Percentiles rank a stretch among this genome's conserved stretches.
Conservation (phyloP, 2,113 vertebrate genomes). For the Gopherus flavomarginatus region DNA sequence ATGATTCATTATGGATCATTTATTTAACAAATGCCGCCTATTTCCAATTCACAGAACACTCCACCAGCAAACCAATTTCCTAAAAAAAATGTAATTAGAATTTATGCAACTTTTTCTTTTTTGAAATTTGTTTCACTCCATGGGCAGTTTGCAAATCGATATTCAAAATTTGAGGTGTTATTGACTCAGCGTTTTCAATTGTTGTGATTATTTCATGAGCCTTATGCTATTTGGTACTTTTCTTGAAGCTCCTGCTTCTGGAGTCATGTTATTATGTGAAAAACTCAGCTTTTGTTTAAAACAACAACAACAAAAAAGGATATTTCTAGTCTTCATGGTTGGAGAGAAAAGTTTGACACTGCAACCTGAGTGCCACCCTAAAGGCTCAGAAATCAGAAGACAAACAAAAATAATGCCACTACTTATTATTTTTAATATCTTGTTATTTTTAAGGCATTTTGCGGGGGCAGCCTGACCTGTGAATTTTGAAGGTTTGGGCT, state of each 20-base stretch:
- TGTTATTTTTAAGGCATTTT: background rate
- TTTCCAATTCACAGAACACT: background rate
- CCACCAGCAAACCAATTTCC: background rate
- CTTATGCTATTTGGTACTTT: background rate
- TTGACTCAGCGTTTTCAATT: slow-evolving; percentile 17
- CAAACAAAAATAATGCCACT: background rate
- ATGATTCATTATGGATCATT: background rate
- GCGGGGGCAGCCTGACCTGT: background rate
- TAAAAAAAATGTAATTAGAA: background rate
- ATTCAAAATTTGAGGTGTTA: background rate
- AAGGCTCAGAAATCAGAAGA: background rate
- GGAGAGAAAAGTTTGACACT: background rate
- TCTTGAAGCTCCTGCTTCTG: slow-evolving; percentile 24
- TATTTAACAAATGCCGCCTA: background rate
- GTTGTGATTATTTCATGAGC: slow-evolving; percentile 16
- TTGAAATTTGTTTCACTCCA: background rate
- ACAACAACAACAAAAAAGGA: background rate
- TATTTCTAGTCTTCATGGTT: slow-evolving; percentile 40
- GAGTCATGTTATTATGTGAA: background rate
- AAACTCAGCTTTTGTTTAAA: slow-evolving; percentile 49
- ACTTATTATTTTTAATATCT: background rate
- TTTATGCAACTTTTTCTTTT: background rate
- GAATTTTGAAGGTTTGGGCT: background rate
- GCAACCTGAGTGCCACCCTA: background rate
- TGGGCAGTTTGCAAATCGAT: slow-evolving; percentile 1